Evolutionary conservation across 2,888 invertebrate genomes (phyloP), one percentile per base, ranked within the genome.

Genomic region (Patella caerulea): DNA sequence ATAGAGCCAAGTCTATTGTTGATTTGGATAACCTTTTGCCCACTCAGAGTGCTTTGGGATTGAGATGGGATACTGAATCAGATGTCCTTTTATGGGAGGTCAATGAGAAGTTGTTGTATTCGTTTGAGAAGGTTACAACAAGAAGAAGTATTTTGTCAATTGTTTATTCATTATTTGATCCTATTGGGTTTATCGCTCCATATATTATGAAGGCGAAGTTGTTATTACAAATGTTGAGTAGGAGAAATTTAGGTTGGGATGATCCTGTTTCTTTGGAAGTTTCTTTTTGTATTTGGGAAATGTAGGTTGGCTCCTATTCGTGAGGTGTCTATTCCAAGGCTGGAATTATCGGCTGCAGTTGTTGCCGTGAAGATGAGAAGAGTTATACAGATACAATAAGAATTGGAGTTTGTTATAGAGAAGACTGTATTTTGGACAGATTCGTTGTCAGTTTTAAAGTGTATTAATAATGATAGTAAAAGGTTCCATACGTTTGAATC

Each of bases 381-480:
- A 24, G 0, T 24, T 24, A 24, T 24, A 24, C 24, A 24, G 24
- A 1, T n/a, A n/a, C n/a, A n/a, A n/a, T n/a, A 24, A 24, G 24
- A 24, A 24, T 24, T 24, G 24, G 24, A 24, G 34, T 34, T 34
- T 2, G 34, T 34, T 34, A 34, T 34, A 34, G 34, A 34, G 34
- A 34, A 34, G 34, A 34, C 34, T 65, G 65, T n/a, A 24, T 65
- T 19, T 65, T 65, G 65, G 65, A 65, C 65, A 65, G 65, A 65
- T 24, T 65, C 65, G n/a, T 19, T 65, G 65, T 65, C 65, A n/a
- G 65, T 65, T 65, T 65, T 65, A 14, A 65, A 65, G 24, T 65
- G 65, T n/a, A 65, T 65, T 65, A n/a, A n/a, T 19, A 65, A 65
- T 65, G n/a, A 65, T 9, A n/a, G 19, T 11, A 65, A 65, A 65